Base-by-base conservation (phyloP, 2,888 invertebrate species). In the Patella ulyssiponensis region DNA sequence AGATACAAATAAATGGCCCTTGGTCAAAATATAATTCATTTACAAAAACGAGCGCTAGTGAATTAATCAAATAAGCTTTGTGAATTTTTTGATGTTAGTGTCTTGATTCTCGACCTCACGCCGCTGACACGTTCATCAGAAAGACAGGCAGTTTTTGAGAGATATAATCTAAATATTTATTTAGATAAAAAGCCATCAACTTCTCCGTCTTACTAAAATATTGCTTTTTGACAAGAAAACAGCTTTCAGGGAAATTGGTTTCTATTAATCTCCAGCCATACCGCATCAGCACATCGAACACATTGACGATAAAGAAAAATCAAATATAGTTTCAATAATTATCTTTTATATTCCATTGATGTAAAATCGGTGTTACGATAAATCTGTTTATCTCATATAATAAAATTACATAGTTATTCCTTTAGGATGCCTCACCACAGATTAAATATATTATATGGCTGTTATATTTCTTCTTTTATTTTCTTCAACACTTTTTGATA, bases 61-160 rank as follows among this genome's bases (percentile, higher is more conserved):
- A 23, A 64, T 64, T 64, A 64, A 64, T 64, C 64, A 64, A 64
- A 64, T 64, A 64, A 64, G 64, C 23, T 64, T 64, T 64, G 23
- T 20, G 64, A 64, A 64, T 64, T 64, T 64, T 23, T 64, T 64
- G 64, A 64, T 23, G 23, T 64, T 14, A 23, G 11, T 20, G 64
- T 23, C 23, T 5, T 64, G 64, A 64, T 12, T 64, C 64, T 64
- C 23, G 64, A 64, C 64, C 64, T 20, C 20, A 20, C 64, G 64
- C 23, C 64, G 20, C 20, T 23, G 14, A 64, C 64, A 64, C 20
- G 64, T 64, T 12, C 64, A 64, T 64, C 3, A 12, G 23, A 23
- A 64, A 20, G 64, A 64, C 64, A 64, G 20, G 20, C 23, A 20
- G 20, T 64, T 64, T 64, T 64, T 64, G 23, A 12, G 20, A 64